Conservation (phyloP, 2,113 vertebrate species). For the Percina caprodes region DNA sequence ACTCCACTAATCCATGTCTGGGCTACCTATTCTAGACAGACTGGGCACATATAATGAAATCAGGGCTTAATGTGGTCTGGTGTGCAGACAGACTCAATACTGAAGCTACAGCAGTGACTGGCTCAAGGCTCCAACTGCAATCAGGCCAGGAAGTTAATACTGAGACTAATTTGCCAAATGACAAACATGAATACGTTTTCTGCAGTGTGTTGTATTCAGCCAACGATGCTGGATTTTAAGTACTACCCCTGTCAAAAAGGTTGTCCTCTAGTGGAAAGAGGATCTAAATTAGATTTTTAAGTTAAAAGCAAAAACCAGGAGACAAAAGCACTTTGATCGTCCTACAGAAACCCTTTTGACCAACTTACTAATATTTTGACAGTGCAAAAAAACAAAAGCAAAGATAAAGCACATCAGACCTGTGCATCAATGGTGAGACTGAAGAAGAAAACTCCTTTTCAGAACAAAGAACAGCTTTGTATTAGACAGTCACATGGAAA, state of each 20-base stretch:
- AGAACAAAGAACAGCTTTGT: constrained; percentile 53
- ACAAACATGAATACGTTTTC: neutral
- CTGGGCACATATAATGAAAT: constrained; percentile 6
- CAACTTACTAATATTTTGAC: neutral
- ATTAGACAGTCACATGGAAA: constrained; percentile 36
- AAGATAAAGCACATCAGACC: constrained; percentile 16
- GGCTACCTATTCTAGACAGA: constrained; percentile 17
- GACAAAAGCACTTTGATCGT: neutral
- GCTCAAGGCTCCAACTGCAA: neutral
- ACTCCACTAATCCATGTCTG: constrained; percentile 33
- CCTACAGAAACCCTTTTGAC: neutral
- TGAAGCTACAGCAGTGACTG: neutral
- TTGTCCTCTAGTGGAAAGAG: neutral
- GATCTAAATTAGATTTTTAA: neutral
- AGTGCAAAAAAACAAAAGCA: constrained; percentile 8
- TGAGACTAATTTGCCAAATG: neutral
- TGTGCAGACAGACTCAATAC: neutral
- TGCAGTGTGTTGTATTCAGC: neutral
- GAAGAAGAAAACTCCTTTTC: neutral
- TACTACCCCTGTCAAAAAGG: neutral
- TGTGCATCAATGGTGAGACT: constrained; percentile 5
- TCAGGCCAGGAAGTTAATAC: constrained; percentile 3
- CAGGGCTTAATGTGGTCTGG: constrained; percentile 17
- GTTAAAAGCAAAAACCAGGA: constrained; percentile 11
- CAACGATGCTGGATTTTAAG: too few species aligned